Percentiles rank a stretch among this genome's conserved stretches.
phyloP scores from a whole-genome alignment of 2,797 vertebrate genomes.

The Halcyon badia region DNA sequence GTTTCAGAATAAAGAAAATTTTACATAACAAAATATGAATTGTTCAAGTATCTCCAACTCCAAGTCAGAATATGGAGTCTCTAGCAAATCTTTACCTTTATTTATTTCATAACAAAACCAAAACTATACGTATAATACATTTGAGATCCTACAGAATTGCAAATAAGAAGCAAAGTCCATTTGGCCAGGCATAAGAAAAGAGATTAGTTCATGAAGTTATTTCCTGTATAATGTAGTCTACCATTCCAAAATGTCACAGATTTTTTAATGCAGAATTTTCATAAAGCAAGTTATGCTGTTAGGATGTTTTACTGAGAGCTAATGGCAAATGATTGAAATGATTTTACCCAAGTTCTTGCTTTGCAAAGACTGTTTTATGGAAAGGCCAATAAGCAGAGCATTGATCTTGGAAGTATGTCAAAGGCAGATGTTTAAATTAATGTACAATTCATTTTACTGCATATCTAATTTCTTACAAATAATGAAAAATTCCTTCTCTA shows the following conservation, averaged over 20 bases:
- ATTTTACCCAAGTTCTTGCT: neutral
- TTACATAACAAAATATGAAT: neutral
- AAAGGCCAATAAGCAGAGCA: conserved; percentile 47
- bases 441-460: conserved; percentile 52
- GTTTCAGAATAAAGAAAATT: neutral
- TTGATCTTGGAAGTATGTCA: neutral
- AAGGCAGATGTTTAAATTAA: conserved; percentile 64
- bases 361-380: neutral
- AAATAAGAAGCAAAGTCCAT: neutral
- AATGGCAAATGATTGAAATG: neutral
- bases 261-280: neutral
- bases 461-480: conserved; percentile 58
- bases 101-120: neutral
- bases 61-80: neutral
- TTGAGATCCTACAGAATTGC: neutral
- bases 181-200: neutral
- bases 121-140: too few relatives aligned
- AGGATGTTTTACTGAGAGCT: conserved; percentile 2
- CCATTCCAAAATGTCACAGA: neutral
- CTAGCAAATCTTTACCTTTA: neutral
- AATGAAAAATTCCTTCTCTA: conserved; percentile 23
- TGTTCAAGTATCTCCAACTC: neutral
- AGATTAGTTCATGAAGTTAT: neutral
- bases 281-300: neutral
- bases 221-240: neutral